Evolutionary conservation across 2,888 invertebrate genomes (phyloP).

Genomic region (Crioceris asparagi): DNA sequence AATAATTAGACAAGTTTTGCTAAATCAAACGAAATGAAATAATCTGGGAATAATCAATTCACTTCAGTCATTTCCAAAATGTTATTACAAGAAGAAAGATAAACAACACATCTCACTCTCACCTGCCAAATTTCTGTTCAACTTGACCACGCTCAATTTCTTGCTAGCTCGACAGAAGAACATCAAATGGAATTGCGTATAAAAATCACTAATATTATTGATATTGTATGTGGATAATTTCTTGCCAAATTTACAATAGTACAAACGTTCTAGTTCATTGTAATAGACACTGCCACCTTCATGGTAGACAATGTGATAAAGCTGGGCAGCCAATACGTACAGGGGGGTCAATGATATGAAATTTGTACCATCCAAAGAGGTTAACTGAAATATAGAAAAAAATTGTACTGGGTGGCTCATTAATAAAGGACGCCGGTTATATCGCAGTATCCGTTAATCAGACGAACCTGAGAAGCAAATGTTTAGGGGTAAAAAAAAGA

Average conservation of each 20-base stretch:
- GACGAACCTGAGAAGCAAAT: too few relatives aligned
- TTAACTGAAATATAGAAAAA: slow-evolving; percentile 19
- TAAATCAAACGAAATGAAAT: too few relatives aligned
- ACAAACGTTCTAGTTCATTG: slow-evolving; percentile 27
- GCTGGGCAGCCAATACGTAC: slow-evolving; percentile 33
- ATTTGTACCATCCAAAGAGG: slow-evolving; percentile 23
- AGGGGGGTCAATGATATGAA: slow-evolving; percentile 30
- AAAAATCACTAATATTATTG: slow-evolving; percentile 31
- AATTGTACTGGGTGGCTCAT: not conserved
- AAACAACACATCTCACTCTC: not conserved
- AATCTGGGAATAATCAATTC: too few relatives aligned
- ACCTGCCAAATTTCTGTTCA: slow-evolving; percentile 43
- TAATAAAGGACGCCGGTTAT: too few relatives aligned
- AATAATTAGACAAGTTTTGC: too few relatives aligned
- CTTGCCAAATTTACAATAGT: slow-evolving; percentile 28
- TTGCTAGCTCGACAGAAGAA: slow-evolving; percentile 31
- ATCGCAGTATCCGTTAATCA: too few relatives aligned
- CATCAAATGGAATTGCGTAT: slow-evolving; percentile 31
- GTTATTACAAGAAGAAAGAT: not conserved
- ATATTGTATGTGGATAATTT: slow-evolving; percentile 29
- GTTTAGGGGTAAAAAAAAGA: too few relatives aligned
- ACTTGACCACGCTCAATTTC: slow-evolving; percentile 36
- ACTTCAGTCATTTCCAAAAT: too few relatives aligned
- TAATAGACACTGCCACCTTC: slow-evolving; percentile 30
- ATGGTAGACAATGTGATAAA: slow-evolving; percentile 32